Evolutionary conservation across 2,797 vertebrate genomes (phyloP), one percentile per base, ranked within the genome.

Genomic region (Linurgus olivaceus): DNA sequence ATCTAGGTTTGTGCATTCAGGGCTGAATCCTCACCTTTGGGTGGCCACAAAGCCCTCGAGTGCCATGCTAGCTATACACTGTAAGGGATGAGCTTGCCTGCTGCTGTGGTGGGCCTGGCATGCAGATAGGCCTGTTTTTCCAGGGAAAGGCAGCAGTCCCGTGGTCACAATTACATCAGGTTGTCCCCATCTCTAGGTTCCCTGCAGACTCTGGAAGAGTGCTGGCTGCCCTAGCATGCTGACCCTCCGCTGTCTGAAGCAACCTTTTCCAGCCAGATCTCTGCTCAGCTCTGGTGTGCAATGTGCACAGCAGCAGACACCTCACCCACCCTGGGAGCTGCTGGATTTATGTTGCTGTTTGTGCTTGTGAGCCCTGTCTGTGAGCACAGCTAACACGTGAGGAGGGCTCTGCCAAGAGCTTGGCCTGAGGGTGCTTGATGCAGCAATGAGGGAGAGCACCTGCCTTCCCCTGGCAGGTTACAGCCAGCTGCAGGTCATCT

Each of bases 401-500:
- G 26, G 47, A 75, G 31, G 70, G 12, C 63, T 81, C 50, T 86
- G 75, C 54, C 24, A 38, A 44, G 50, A 24, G 51, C 23, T 68
- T n/a, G 16, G 66, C 78, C 67, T 1, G 9, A 37, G 63, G 29
- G 17, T 17, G 50, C 72, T 76, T 50, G 33, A 48, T 84, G 77
- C 33, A n/a, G n/a, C 4, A 16, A 28, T 4, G 29, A 54, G 21
- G 52, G 52, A 57, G 40, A 42, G 23, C 19, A 47, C 13, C 29
- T 50, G 37, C 54, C 31, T 47, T 68, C 51, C 26, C 55, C 61
- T 6, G 0, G 0, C 31, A 25, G 38, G 25, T 31, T 28, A 45
- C 23, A 71, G 74, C 31, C 11, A 13, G 11, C 19, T 4, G 0
- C 71, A 90, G 31, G 28, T 33, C 0, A 0, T 25, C 26, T 61